Evolutionary conservation across 2,797 vertebrate genomes (phyloP), one percentile per base, ranked within the genome.

Genomic region (Carapus acus): DNA sequence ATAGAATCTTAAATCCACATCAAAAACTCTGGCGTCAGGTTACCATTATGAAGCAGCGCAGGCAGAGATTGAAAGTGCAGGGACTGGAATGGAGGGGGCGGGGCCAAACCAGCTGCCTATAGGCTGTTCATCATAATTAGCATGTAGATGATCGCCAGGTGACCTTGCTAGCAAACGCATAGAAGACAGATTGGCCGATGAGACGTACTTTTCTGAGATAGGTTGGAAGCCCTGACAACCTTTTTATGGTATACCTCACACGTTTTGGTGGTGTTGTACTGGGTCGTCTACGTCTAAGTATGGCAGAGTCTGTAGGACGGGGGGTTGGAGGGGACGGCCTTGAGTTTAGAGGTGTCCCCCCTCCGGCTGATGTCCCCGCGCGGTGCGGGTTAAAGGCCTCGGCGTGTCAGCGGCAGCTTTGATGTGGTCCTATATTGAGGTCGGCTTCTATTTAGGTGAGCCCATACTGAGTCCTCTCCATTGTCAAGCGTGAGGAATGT

Each of bases 1-100:
- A 83, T 83, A 82, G 81, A 81, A 70, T 67, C 44, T 71, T 76
- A 52, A 76, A 77, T 77, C 75, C 78, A 79, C 62, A 78, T 80
- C 69, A 78, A 78, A 79, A 70, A 64, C 67, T 49, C 27, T 44
- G 61, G 62, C 49, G 50, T 78, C 65, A 17, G 46, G 70, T 84
- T 82, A 78, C 78, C 56, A 71, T 64, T 76, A 68, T 69, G 15
- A 42, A 71, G 66, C 66, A 43, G 58, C 63, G 31, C 63, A 73
- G 76, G 68, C 74, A 67, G 53, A 70, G 69, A 27, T 27, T 27
- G 24, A 27, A 27, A 5, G 24, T 27, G 24, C 24, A 5, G 24
- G 24, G 24, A 27, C 5, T 27, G 24, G 24, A 27, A 27, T 27
- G 24, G 24, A 27, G 5, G 24, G 24, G 24, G 24, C 5, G 24